Conservation (phyloP, 2,888 invertebrate species). For the Parthenolecanium corni region DNA sequence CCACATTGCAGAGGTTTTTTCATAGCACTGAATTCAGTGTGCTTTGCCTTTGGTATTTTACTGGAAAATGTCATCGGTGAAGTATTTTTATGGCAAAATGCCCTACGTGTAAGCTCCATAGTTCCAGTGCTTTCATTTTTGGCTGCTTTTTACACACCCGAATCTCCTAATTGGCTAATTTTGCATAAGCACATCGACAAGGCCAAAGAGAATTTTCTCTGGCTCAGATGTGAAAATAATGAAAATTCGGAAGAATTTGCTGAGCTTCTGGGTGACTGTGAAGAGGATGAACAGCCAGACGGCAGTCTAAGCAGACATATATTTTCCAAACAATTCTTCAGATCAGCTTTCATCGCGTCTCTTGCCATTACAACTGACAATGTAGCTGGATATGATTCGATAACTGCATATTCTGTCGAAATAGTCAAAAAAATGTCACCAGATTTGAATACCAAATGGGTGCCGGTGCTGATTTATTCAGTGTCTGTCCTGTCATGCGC, state of each 20-base stretch:
- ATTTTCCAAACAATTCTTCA: background rate
- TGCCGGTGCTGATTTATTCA: background rate
- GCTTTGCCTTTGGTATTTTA: constrained; percentile 6
- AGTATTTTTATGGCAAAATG: background rate
- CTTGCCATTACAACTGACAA: no score
- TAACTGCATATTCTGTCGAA: no score
- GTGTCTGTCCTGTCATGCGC: background rate
- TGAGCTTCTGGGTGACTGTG: background rate
- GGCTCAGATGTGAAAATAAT: background rate
- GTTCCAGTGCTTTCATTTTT: background rate
- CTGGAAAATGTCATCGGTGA: background rate
- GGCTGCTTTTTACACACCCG: background rate
- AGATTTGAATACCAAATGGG: background rate
- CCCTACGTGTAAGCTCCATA: background rate
- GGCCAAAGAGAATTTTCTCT: background rate
- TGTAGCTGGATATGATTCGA: no score
- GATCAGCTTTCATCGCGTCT: background rate
- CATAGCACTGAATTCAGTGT: background rate
- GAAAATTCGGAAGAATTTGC: background rate
- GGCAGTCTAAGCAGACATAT: background rate
- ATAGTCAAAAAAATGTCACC: no score
- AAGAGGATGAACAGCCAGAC: background rate
- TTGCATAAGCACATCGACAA: background rate
- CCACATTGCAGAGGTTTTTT: background rate
- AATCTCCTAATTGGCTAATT: constrained; percentile 7